Conservation (phyloP, 2,113 vertebrate species). For the Catharus bicknelli region DNA sequence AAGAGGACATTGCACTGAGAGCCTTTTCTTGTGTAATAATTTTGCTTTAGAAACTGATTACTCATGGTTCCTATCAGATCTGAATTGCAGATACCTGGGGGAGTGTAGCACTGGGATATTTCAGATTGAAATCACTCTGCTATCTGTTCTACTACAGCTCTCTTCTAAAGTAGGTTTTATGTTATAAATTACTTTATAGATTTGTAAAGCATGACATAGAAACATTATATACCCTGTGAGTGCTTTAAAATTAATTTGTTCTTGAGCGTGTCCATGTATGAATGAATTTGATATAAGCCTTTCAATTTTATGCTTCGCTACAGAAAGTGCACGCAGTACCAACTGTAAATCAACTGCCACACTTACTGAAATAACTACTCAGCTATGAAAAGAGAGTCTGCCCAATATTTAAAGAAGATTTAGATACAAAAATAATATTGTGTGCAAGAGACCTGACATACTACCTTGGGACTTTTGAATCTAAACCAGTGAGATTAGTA, state of each 20-base stretch:
- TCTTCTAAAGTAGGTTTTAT: slow-evolving; percentile 54
- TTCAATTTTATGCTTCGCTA: slow-evolving; percentile 68
- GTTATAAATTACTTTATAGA: slow-evolving; percentile 59
- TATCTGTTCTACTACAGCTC: slow-evolving; percentile 31
- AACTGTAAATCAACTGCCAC: slow-evolving; percentile 64
- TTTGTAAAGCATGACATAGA: slow-evolving; percentile 66
- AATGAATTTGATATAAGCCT: slow-evolving; percentile 68
- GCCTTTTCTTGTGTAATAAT: background rate
- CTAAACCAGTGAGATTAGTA: background rate
- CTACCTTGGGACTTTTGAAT: background rate
- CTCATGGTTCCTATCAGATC: slow-evolving; percentile 22
- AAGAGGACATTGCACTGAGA: background rate
- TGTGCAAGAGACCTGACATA: background rate
- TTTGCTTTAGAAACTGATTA: slow-evolving; percentile 43
- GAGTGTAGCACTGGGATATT: slow-evolving; percentile 32
- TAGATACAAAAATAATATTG: slow-evolving; percentile 13
- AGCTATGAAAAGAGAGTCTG: slow-evolving; percentile 31
- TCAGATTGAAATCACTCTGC: slow-evolving; percentile 29
- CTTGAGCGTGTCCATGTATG: slow-evolving; percentile 61
- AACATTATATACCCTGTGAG: slow-evolving; percentile 65
- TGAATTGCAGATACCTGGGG: slow-evolving; percentile 31
- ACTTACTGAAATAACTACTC: slow-evolving; percentile 51
- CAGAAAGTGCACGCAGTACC: slow-evolving; percentile 55
- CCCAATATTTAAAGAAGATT: slow-evolving; percentile 51
- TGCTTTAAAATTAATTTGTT: slow-evolving; percentile 75